Conservation (phyloP, 2,797 vertebrate genomes). For the Myotis myotis region DNA sequence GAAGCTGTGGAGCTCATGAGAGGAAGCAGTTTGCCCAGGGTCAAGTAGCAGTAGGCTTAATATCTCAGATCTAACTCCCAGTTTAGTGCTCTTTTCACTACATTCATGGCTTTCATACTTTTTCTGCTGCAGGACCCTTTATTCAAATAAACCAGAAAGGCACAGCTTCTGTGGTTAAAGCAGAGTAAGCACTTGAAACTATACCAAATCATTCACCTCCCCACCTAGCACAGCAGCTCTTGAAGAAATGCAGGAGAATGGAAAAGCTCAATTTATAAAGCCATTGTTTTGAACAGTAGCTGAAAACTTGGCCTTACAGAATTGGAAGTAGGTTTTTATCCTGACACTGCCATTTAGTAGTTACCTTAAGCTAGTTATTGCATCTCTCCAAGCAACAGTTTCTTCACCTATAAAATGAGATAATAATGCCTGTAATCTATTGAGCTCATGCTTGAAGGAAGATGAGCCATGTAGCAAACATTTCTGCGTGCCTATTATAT, state of each 20-base stretch:
- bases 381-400: neutral
- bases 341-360: neutral
- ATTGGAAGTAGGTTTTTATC: slow-evolving; percentile 36
- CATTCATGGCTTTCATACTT: neutral
- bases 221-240: neutral
- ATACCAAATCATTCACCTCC: neutral
- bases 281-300: slow-evolving; percentile 26
- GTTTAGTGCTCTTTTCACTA: neutral
- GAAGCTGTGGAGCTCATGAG: neutral
- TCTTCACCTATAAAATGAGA: neutral
- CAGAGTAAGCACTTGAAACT: neutral
- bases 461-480: neutral
- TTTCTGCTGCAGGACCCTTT: slow-evolving; percentile 14
- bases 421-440: neutral
- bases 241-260: slow-evolving; percentile 13
- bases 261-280: slow-evolving; percentile 43
- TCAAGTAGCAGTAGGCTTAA: neutral
- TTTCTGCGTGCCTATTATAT: slow-evolving; percentile 40
- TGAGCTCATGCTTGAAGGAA: slow-evolving; percentile 5
- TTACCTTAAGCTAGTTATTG: neutral
- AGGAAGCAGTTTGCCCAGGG: neutral
- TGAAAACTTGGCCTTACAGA: neutral
- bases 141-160: slow-evolving; percentile 39
- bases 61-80: neutral
- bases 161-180: neutral